Conservation (phyloP, 2,888 invertebrate species). For the Sussaba pulchella region DNA sequence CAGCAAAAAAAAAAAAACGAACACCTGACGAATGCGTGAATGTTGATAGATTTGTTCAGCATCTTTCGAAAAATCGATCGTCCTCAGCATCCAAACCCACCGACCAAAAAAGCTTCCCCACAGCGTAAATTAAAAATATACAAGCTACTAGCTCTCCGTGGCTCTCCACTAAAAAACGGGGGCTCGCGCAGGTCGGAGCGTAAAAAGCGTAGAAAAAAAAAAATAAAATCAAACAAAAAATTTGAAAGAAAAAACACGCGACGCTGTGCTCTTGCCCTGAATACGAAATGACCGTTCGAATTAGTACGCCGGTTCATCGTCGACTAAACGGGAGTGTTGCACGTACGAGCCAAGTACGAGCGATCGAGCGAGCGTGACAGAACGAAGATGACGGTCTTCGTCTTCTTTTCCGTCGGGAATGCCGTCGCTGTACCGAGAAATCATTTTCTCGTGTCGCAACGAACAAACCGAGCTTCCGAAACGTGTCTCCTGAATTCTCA, state of each 20-base stretch:
- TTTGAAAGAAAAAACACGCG: no score
- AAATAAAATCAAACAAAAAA: constrained; percentile 24
- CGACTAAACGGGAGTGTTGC: constrained; percentile 53
- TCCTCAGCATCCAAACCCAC: not conserved
- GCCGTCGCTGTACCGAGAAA: constrained; percentile 37
- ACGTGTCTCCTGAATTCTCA: no score
- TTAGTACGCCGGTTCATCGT: constrained; percentile 43
- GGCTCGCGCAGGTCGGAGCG: constrained; percentile 25
- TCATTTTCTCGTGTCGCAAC: constrained; percentile 36
- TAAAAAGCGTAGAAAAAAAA: constrained; percentile 21
- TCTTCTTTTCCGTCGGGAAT: constrained; percentile 15
- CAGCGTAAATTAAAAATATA: constrained; percentile 41
- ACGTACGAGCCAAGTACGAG: constrained; percentile 24
- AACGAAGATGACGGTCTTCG: constrained; percentile 26
- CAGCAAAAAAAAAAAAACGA: not conserved
- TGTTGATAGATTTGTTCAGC: constrained; percentile 26
- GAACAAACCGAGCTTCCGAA: not conserved
- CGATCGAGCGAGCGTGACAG: not conserved
- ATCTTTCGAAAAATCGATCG: constrained; percentile 9
- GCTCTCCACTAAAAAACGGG: constrained; percentile 6
- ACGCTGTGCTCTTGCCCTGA: constrained; percentile 68
- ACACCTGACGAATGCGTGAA: not conserved
- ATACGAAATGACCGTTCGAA: constrained; percentile 71
- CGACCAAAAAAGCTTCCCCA: constrained; percentile 16
- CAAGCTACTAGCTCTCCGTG: not conserved